These are phyloP conservation scores for Drosophila neoperkinsi DNA, from an alignment of 2,888 invertebrate genomes.

Conservation along the genomic window DNA sequence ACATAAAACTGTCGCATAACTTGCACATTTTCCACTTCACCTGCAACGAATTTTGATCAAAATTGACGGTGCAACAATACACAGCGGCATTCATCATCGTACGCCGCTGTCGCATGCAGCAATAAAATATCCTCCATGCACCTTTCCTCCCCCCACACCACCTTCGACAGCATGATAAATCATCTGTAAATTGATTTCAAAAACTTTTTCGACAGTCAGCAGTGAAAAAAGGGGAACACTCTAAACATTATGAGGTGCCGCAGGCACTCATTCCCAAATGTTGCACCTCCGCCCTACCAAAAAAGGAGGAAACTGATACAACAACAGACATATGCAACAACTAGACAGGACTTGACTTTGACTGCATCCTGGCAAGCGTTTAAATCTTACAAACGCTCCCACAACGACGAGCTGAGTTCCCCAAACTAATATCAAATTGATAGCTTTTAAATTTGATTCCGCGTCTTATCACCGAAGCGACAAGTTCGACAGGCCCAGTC, in stretches of 20 bases:
- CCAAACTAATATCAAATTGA: conserved; percentile 80
- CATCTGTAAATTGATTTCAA: conserved; percentile 79
- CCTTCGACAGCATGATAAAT: conserved; percentile 68
- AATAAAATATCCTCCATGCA: conserved; percentile 4
- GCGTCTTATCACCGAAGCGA: conserved; percentile 76
- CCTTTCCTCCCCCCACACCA: background rate
- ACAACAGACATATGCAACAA: conserved; percentile 18
- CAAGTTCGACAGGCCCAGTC: conserved; percentile 58
- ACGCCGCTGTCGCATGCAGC: conserved; percentile 66
- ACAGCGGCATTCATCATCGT: conserved; percentile 77
- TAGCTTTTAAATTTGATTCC: conserved; percentile 84
- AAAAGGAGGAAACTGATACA: conserved; percentile 20
- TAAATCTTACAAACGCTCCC: conserved; percentile 50
- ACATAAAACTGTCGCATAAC: conserved; percentile 69
- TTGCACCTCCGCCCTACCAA: conserved; percentile 1
- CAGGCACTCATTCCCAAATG: conserved; percentile 43
- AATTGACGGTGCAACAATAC: conserved; percentile 77
- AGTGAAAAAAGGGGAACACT: conserved; percentile 37
- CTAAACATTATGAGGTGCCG: conserved; percentile 49
- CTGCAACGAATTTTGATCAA: conserved; percentile 69
- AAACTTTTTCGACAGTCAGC: conserved; percentile 60
- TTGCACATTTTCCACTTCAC: conserved; percentile 76
- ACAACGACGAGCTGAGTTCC: conserved; percentile 54
- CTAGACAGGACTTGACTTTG: conserved; percentile 21
- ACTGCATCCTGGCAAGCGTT: conserved; percentile 60